Evolutionary conservation across 2,888 invertebrate species (phyloP).

Genomic region (Eristalinus aeneus): DNA sequence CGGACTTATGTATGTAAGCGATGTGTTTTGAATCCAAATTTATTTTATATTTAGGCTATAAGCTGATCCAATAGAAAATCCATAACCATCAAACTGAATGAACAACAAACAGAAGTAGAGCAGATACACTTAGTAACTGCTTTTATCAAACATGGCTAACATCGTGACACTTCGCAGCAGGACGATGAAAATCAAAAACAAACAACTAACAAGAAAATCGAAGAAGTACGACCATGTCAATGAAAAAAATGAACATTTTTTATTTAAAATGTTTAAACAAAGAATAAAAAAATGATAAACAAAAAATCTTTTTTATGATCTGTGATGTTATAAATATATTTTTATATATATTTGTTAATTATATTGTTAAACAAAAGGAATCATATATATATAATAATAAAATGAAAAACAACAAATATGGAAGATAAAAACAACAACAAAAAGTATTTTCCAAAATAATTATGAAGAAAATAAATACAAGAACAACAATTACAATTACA

Average conservation of each 20-base stretch:
- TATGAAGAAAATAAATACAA: conserved; percentile 14
- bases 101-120: background rate
- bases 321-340: conserved; percentile 76
- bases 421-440: conserved; percentile 60
- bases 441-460: conserved; percentile 62
- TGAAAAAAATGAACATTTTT: conserved; percentile 57
- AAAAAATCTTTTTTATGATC: conserved; percentile 73
- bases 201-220: conserved; percentile 10
- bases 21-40: background rate
- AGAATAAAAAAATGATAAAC: conserved; percentile 50
- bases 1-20: too few species aligned
- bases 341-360: conserved; percentile 76
- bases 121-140: background rate
- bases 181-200: conserved; percentile 24
- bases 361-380: conserved; percentile 73
- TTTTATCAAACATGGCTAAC: conserved; percentile 30
- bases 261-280: conserved; percentile 67
- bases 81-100: conserved; percentile 41
- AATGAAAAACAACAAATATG: conserved; percentile 55
- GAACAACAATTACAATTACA: conserved; percentile 47
- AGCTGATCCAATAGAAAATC: conserved; percentile 35
- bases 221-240: conserved; percentile 10
- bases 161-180: conserved; percentile 25
- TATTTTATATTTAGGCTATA: conserved; percentile 24
- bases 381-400: conserved; percentile 71